Conservation (phyloP, 2,888 invertebrate genomes). For the Maniola hyperantus region DNA sequence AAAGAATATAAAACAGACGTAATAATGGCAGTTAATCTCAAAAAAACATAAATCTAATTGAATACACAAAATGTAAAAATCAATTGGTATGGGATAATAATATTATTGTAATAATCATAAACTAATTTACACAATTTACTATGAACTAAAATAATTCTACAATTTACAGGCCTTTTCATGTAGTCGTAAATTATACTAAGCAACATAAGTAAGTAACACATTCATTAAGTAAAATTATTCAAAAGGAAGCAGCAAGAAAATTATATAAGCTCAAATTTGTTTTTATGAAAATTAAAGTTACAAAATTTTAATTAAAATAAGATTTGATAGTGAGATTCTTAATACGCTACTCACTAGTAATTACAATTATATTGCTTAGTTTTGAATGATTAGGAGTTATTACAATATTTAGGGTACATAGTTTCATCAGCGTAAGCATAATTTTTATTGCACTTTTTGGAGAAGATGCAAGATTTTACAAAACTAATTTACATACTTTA, state of each 20-base stretch:
- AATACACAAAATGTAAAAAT: conserved; percentile 54
- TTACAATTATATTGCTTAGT: conserved; percentile 72
- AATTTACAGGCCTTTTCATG: conserved; percentile 70
- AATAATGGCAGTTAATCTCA: conserved; percentile 66
- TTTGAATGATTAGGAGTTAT: conserved; percentile 53
- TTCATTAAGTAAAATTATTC: conserved; percentile 20
- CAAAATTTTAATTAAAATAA: conserved; percentile 43
- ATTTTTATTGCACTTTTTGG: conserved; percentile 32
- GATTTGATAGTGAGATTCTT: conserved; percentile 51
- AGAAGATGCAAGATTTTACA: conserved; percentile 35
- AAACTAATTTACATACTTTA: conserved; percentile 16
- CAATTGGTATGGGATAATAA: conserved; percentile 46
- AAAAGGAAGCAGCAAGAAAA: conserved; percentile 12
- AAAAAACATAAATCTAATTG: conserved; percentile 49
- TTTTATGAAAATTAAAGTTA: background rate
- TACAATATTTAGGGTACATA: conserved; percentile 47
- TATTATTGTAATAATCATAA: conserved; percentile 46
- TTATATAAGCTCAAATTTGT: background rate
- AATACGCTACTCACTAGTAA: conserved; percentile 55
- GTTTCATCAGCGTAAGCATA: conserved; percentile 45
- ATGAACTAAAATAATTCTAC: conserved; percentile 51
- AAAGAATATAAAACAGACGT: conserved; percentile 65
- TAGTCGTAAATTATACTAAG: conserved; percentile 41
- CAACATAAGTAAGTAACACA: conserved; percentile 23
- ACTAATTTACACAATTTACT: conserved; percentile 19